phyloP scores from a whole-genome alignment of 2,888 invertebrate genomes.

The Acanthococcus lagerstroemiae region DNA sequence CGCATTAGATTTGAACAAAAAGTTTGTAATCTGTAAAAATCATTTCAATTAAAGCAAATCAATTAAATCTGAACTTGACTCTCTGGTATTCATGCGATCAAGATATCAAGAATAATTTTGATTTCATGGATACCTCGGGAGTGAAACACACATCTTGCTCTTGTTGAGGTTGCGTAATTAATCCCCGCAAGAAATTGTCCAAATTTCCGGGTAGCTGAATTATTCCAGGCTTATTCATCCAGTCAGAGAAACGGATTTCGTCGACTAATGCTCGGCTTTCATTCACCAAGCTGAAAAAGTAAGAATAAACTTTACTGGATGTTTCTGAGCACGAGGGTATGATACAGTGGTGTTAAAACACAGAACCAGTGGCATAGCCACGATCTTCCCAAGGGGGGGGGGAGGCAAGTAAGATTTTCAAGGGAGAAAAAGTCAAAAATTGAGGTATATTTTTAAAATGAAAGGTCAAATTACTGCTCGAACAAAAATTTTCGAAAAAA shows the following conservation, averaged over 20 bases:
- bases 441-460: no score
- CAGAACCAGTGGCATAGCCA: not conserved
- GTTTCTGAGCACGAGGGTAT: no score
- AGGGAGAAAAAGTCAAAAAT: no score
- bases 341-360: no score
- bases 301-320: no score
- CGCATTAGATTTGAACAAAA: conserved; percentile 45
- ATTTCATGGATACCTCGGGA: conserved; percentile 33
- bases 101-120: not conserved
- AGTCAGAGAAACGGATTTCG: conserved; percentile 32
- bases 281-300: conserved; percentile 31
- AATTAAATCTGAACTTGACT: not conserved
- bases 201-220: conserved; percentile 32
- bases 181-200: conserved; percentile 33
- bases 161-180: conserved; percentile 33
- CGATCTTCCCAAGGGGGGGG: no score
- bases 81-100: not conserved
- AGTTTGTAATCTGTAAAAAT: conserved; percentile 74
- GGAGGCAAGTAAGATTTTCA: no score
- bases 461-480: no score
- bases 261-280: conserved; percentile 31
- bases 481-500: no score
- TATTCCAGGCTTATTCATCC: conserved; percentile 33
- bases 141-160: conserved; percentile 33
- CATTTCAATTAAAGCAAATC: no score